Base-by-base conservation (phyloP, 2,888 invertebrate genomes). In the Oscheius myriophilus region DNA sequence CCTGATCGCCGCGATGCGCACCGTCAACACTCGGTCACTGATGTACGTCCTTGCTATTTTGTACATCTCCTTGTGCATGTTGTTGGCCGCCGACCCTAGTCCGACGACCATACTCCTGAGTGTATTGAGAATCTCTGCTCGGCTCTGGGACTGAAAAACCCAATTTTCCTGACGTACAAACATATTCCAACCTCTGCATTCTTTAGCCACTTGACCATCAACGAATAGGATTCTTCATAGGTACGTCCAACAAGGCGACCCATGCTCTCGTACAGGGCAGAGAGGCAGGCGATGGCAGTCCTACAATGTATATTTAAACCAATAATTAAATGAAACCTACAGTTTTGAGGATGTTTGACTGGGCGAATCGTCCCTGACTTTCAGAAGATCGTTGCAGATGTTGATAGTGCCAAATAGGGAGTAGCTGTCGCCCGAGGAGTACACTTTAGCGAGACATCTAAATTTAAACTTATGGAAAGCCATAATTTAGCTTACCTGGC, bases 241-340 rank as follows among this genome's bases (percentile, higher is more conserved):
- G 96, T 95, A 74, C 97, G 90, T 0, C 97, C 98, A 92, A 96
- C 97, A 95, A 98, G 96, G 75, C 98, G 90, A 0, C 98, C 97
- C 23, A 98, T 90, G 88, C 93, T 95, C 88, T 96, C 95, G 88
- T 97, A 98, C 94, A 98, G 95, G 73, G 93, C 93, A 43, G 96
- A 97, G 46, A 89, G 85, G 76, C 96, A 95, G 81, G 94, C 93
- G 83, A 97, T 93, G 18, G 97, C 96, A 84, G 96, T 95, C 81
- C 96, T 97, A 87, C 66, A 85, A 82, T 53, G 14, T 16, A n/a
- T 14, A 39, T 21, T 58, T 23, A 62, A 26, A 53, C n/a, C n/a
- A 2, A 45, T 43, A 18, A 57, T 16, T 4, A 41, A 23, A 42
- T 39, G 51, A 53, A 45, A 88, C 92, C 92, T 89, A 96, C 96